These are phyloP conservation scores for Acridotheres tristis DNA, from an alignment of 2,797 vertebrate genomes.

Conservation along the genomic window DNA sequence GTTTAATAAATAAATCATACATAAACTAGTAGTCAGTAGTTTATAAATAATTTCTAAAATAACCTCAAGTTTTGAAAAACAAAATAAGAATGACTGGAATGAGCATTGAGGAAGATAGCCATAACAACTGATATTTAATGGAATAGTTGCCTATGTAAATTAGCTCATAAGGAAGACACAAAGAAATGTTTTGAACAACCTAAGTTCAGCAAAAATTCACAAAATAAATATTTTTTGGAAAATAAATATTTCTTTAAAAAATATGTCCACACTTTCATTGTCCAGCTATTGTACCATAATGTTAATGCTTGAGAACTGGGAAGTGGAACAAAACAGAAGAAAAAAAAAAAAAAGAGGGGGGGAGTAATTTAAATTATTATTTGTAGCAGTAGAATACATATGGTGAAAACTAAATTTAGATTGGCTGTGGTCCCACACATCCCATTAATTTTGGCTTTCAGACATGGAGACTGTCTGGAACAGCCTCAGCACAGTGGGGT, in stretches of 20 bases:
- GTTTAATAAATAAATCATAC: not conserved
- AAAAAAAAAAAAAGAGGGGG: accelerated
- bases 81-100: not conserved
- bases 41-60: not conserved
- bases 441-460: conserved; percentile 36
- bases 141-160: not conserved
- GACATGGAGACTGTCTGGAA: not conserved
- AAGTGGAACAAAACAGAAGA: not conserved
- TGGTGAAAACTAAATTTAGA: conserved; percentile 32
- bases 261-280: not conserved
- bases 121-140: not conserved
- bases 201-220: not conserved
- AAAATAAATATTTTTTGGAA: not conserved
- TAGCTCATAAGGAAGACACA: not conserved
- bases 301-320: not conserved
- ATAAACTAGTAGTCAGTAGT: not conserved
- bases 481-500: conserved; percentile 26
- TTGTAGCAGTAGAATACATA: conserved; percentile 7
- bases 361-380: not conserved
- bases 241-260: not conserved
- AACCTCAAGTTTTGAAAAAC: not conserved
- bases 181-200: not conserved
- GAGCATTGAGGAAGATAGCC: not conserved
- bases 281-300: not conserved
- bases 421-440: conserved; percentile 14